Evolutionary conservation across 1,140 invertebrate genomes (phyloP), one percentile per base, ranked within the genome.

Genomic region (Nasonia vitripennis): DNA sequence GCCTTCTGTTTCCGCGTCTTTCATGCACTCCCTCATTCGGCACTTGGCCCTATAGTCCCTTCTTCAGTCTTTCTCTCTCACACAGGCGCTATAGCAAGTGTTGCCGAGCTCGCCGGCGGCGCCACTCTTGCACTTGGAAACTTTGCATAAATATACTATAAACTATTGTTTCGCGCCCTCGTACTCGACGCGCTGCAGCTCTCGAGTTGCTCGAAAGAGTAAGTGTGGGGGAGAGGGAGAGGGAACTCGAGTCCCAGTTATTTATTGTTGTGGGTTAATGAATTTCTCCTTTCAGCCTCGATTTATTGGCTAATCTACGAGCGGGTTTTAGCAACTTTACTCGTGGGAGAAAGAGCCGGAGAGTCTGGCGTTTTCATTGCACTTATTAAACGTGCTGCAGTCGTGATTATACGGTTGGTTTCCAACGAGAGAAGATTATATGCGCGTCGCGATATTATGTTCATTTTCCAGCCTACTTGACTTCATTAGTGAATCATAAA

Each of bases 71-170:
- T 10, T 45, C 41, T 45, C 41, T 75, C 45, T 27, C 37, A 1
- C 41, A 7, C 41, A 7, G 7, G 7, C 41, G 55, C 55, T 62
- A 17, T 34, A 20, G 78, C 27, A 45, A 79, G 45, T 62, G 78
- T 79, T 31, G 45, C 51, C 70, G 11, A 31, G 45, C 23, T 55
- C 62, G 27, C 55, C 77, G 23, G 75, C 86, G 81, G 75, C 87
- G 83, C 82, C 85, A 90, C 89, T 90, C 88, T 87, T 88, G 84
- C 87, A 89, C 89, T 89, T 90, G 87, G 87, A 89, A 91, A 92
- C 88, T 91, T 91, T 91, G 89, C 91, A 92, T 92, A 92, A 92
- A 92, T 92, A 91, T 91, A 92, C 90, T 91, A 91, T 91, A 91
- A 89, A 92, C 90, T 91, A 92, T 92, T 92, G 89, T 92, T 90